Conservation (phyloP, 2,113 vertebrate genomes). For the Pygathrix nemaeus region DNA sequence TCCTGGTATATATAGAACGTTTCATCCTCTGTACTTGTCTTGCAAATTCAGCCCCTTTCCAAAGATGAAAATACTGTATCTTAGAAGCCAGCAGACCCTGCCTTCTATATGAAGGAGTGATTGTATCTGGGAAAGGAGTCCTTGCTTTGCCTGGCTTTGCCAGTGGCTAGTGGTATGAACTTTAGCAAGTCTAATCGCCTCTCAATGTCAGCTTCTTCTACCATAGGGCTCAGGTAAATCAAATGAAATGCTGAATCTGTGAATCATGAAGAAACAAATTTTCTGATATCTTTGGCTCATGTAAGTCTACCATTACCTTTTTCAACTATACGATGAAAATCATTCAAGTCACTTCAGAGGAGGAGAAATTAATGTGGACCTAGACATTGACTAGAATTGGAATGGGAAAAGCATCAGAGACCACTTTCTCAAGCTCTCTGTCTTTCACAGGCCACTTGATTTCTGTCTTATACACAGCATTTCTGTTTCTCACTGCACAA, state of each 20-base stretch:
- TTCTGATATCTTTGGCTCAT: neutral
- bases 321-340: neutral
- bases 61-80: neutral
- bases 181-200: neutral
- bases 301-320: neutral
- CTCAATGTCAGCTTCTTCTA: neutral
- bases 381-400: neutral
- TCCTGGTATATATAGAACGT: neutral
- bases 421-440: neutral
- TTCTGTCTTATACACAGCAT: neutral
- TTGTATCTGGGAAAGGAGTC: neutral
- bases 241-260: neutral
- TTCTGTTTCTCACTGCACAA: neutral
- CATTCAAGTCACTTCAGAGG: neutral
- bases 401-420: neutral
- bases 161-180: neutral
- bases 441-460: neutral
- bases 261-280: neutral
- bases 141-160: neutral
- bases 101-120: neutral
- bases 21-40: neutral
- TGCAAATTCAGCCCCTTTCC: neutral
- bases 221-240: neutral
- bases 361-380: neutral
- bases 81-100: neutral